These are phyloP conservation scores for Drosophila subsilvestris DNA, from an alignment of 2,888 invertebrate genomes.

Conservation along the genomic window DNA sequence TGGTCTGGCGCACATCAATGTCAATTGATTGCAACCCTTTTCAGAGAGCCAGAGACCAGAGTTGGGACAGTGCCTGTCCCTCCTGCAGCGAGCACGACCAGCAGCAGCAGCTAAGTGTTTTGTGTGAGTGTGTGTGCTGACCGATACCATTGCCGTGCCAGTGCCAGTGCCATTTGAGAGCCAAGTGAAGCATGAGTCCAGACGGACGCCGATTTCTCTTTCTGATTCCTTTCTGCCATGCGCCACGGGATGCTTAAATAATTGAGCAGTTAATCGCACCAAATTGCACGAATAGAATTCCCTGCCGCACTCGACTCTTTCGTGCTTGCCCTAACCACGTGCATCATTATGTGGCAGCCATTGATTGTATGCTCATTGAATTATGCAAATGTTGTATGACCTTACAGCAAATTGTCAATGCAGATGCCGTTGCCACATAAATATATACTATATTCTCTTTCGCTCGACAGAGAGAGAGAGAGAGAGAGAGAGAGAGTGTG, in stretches of 20 bases:
- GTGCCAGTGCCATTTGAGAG: conserved; percentile 46
- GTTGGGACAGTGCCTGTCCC: conserved; percentile 2
- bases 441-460: not conserved
- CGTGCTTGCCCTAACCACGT: conserved; percentile 16
- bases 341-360: conserved; percentile 54
- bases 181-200: conserved; percentile 46
- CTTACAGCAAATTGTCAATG: conserved; percentile 58
- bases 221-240: conserved; percentile 20
- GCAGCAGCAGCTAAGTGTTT: conserved; percentile 65
- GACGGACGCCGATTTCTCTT: conserved; percentile 47
- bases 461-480: conserved; percentile 1
- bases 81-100: conserved; percentile 5
- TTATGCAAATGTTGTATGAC: conserved; percentile 68
- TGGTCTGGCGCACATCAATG: conserved; percentile 80
- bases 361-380: conserved; percentile 75
- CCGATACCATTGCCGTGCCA: conserved; percentile 34
- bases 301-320: conserved; percentile 16
- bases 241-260: conserved; percentile 68
- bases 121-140: conserved; percentile 52
- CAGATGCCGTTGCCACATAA: conserved; percentile 48
- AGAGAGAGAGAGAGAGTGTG: conserved; percentile 19
- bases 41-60: not conserved
- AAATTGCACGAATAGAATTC: conserved; percentile 74
- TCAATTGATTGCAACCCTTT: conserved; percentile 80
- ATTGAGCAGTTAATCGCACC: conserved; percentile 78